Evolutionary conservation across 2,888 invertebrate genomes (phyloP).

Genomic region (Leistus spinibarbis): DNA sequence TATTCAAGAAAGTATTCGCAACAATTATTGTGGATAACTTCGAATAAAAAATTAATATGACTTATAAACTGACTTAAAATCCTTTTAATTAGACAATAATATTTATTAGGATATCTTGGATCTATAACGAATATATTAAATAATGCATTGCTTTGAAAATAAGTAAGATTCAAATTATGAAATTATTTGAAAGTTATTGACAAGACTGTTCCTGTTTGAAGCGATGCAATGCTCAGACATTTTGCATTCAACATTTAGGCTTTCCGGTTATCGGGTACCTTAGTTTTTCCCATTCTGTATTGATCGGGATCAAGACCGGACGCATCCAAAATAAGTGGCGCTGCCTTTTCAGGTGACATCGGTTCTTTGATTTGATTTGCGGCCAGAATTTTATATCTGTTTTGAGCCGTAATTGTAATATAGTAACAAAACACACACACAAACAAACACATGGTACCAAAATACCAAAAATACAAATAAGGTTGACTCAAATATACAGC

Average conservation of each 20-base stretch:
- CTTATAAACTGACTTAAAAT: too few relatives aligned
- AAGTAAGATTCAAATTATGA: too few relatives aligned
- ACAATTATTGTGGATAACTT: too few relatives aligned
- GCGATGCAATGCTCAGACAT: not conserved
- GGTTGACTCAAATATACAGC: not conserved
- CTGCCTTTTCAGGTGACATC: conserved; percentile 77
- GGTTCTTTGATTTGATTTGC: conserved; percentile 82
- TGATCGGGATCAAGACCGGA: conserved; percentile 90
- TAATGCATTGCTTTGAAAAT: not conserved
- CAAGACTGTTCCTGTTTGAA: conserved; percentile 5
- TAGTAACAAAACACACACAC: conserved; percentile 41
- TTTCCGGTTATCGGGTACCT: conserved; percentile 70
- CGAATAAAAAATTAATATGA: too few relatives aligned
- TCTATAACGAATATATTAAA: not conserved
- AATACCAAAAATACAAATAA: not conserved
- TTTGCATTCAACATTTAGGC: not conserved
- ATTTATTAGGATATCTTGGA: too few relatives aligned
- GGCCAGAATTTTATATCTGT: conserved; percentile 99
- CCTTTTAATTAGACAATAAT: too few relatives aligned
- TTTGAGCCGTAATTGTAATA: conserved; percentile 54
- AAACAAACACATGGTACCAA: conserved; percentile 35
- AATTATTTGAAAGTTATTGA: not conserved
- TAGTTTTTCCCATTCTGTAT: conserved; percentile 93
- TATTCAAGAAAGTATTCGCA: too few relatives aligned
- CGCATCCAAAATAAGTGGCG: conserved; percentile 80